Conservation (phyloP, 2,888 invertebrate species). For the Tenthredo scrophulariae region DNA sequence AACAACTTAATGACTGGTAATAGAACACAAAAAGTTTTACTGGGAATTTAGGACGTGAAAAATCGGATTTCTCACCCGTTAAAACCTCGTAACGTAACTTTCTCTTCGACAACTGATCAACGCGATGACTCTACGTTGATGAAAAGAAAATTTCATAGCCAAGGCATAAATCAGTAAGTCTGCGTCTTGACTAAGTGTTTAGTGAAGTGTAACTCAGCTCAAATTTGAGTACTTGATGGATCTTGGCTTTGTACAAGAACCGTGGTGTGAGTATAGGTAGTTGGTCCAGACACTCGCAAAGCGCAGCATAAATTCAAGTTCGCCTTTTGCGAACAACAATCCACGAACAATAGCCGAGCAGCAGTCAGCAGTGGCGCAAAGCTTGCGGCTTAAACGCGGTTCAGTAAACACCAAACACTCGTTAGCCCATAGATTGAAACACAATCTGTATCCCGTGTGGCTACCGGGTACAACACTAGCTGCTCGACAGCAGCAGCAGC, state of each 20-base stretch:
- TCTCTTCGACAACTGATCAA: conserved; percentile 18
- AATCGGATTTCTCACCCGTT: neutral
- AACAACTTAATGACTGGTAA: conserved; percentile 22
- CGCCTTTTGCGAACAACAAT: conserved; percentile 50
- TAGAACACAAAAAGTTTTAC: neutral
- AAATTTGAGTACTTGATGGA: neutral
- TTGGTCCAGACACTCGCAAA: conserved; percentile 37
- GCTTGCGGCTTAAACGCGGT: conserved; percentile 67
- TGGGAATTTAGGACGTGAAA: neutral
- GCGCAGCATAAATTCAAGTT: conserved; percentile 47
- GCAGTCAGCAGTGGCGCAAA: conserved; percentile 50
- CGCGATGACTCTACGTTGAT: neutral
- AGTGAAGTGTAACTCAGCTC: neutral
- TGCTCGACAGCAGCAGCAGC: conserved; percentile 42
- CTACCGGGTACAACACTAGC: conserved; percentile 49
- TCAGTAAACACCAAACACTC: conserved; percentile 77
- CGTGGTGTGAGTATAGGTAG: neutral
- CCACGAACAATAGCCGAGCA: conserved; percentile 50
- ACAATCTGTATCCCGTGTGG: conserved; percentile 74
- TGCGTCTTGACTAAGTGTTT: neutral
- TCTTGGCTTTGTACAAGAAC: conserved; percentile 22
- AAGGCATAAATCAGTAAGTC: neutral
- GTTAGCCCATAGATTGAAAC: conserved; percentile 77
- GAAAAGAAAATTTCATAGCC: too few species aligned
- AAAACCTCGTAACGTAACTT: neutral